Evolutionary conservation across 1,140 invertebrate species (phyloP).

Genomic region (Belonocnema kinseyi): DNA sequence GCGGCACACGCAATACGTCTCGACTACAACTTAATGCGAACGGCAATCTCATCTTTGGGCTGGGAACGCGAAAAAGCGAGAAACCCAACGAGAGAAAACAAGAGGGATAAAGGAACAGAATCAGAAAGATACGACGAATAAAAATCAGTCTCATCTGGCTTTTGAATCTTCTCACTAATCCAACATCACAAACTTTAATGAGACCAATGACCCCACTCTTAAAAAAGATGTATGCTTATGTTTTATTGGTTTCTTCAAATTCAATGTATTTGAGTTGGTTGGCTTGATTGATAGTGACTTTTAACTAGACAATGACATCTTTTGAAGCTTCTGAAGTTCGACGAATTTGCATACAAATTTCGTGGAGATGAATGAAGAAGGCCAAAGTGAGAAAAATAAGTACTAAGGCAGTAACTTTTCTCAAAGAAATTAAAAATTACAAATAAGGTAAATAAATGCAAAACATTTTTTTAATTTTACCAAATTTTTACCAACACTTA

Average conservation of each 20-base stretch:
- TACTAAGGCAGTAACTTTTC: too few species aligned
- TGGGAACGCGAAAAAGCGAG: conserved; percentile 12
- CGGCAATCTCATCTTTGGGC: conserved; percentile 10
- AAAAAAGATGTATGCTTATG: conserved; percentile 46
- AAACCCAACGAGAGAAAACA: conserved; percentile 7
- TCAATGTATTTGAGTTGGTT: too few species aligned
- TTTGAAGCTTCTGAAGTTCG: too few species aligned
- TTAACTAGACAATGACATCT: too few species aligned
- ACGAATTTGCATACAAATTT: too few species aligned
- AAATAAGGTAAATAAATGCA: too few species aligned
- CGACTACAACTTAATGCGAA: conserved; percentile 38
- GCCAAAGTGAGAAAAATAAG: too few species aligned
- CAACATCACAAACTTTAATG: conserved; percentile 33
- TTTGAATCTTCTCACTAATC: conserved; percentile 42
- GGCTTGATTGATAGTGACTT: too few species aligned
- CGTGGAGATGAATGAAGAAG: too few species aligned
- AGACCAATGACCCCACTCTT: conserved; percentile 35
- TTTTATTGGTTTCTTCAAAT: not conserved
- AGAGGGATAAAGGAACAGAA: not conserved
- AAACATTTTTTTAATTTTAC: too few species aligned
- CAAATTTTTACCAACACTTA: too few species aligned
- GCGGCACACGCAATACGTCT: not conserved
- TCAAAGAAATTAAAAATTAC: too few species aligned
- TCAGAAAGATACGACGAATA: conserved; percentile 47
- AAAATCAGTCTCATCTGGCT: conserved; percentile 55